Evolutionary conservation across 2,888 invertebrate genomes (phyloP).

Genomic region (Caenorhabditis drosophilae): DNA sequence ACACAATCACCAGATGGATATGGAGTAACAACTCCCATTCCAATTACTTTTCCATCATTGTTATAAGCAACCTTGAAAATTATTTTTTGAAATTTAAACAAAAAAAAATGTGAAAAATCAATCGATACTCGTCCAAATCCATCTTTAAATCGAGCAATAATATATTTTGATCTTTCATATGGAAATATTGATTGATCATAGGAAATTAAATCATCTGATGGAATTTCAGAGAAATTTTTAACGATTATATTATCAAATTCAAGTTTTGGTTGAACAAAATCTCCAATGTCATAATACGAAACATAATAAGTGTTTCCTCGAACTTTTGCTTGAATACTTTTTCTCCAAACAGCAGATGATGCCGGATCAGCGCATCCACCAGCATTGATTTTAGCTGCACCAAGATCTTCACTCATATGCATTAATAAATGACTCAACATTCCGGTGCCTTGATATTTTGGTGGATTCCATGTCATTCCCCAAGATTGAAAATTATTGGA

Average conservation of each 20-base stretch:
- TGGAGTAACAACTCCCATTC: slow-evolving; percentile 21
- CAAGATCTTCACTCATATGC: slow-evolving; percentile 17
- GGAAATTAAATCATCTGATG: slow-evolving; percentile 8
- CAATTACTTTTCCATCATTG: slow-evolving; percentile 22
- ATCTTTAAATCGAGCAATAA: slow-evolving; percentile 17
- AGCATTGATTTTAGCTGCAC: slow-evolving; percentile 19
- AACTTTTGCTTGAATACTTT: slow-evolving; percentile 19
- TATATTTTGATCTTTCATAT: slow-evolving; percentile 20
- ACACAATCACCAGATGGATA: slow-evolving; percentile 14
- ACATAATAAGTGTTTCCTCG: slow-evolving; percentile 23
- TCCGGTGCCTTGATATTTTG: slow-evolving; percentile 1
- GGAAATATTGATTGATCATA: slow-evolving; percentile 33
- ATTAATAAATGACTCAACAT: slow-evolving; percentile 18
- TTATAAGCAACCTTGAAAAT: slow-evolving; percentile 13
- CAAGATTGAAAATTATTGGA: slow-evolving; percentile 15
- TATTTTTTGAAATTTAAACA: neutral
- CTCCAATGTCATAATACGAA: slow-evolving; percentile 12
- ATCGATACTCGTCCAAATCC: slow-evolving; percentile 13
- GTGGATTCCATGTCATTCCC: slow-evolving; percentile 10
- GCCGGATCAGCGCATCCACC: slow-evolving; percentile 32
- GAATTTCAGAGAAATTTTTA: slow-evolving; percentile 17
- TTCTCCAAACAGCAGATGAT: slow-evolving; percentile 18
- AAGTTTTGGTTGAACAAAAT: slow-evolving; percentile 18
- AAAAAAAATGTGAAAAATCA: neutral
- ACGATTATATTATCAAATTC: slow-evolving; percentile 16